Evolutionary conservation across 2,888 invertebrate species (phyloP), one percentile per base, ranked within the genome.

Genomic region (Dastarcus helophoroides): DNA sequence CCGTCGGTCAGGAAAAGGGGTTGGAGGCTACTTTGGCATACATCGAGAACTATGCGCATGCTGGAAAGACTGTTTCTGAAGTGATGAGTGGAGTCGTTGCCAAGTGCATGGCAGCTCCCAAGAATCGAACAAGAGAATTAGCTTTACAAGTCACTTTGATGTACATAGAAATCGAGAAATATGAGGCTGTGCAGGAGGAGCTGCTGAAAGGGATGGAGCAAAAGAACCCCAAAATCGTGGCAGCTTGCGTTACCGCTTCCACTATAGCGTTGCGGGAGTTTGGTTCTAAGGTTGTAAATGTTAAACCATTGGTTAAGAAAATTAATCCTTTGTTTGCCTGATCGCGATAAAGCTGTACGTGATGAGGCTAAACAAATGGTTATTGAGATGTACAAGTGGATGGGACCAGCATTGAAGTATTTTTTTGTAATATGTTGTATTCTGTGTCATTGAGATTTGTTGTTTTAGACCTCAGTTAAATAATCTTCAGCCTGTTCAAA

Each of bases 81-180:
- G 89, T 94, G 2, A 60, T 62, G 56, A 48, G 54, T 7, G 62
- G 90, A 7, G 77, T 95, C 42, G 82, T 95, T 1, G 68, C 79
- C 29, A 97, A 97, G 64, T 93, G 94, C 56, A 76, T 95, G 43
- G 90, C 88, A 15, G 89, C 93, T 2, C 80, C 89, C 2, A 89
- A 79, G 64, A 75, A 84, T 3, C 90, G 84, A 61, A 94, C 93
- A 5, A 88, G 84, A 58, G 95, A 95, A 42, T 69, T 91, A 26
- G 84, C 90, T 0, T 68, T 83, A 34, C 93, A 93, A 64, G 73
- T 95, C 38, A 78, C 81, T 3, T 65, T 97, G 35, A 88, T 93
- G 86, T 94, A 85, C 57, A 72, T 95, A 43, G 95, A 97, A 67
- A 89, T 94, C 49, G 95, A 97, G 54, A 94, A 91, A 56, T 82